Evolutionary conservation across 2,797 vertebrate genomes (phyloP).

Genomic region (Sebastes goodei): DNA sequence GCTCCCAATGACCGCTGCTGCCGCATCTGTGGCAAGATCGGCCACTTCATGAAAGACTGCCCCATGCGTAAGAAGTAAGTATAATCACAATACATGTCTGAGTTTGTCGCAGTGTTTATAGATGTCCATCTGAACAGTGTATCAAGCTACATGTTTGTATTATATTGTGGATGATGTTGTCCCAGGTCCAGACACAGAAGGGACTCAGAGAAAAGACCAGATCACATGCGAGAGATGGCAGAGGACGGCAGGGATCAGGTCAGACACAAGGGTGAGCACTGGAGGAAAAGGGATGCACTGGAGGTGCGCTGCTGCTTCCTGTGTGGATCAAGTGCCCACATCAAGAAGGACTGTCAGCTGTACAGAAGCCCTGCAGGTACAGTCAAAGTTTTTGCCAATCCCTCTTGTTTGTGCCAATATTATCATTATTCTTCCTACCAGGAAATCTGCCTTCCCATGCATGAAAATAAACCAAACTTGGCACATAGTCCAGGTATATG

Average conservation of each 20-base stretch:
- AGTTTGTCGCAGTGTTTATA: not conserved
- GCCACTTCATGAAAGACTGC: constrained; percentile 98
- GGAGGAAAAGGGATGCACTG: constrained; percentile 79
- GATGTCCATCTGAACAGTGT: not conserved
- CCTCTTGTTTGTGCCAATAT: no score
- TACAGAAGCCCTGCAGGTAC: constrained; percentile 88
- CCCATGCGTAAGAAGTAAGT: constrained; percentile 92
- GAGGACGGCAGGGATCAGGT: constrained; percentile 80
- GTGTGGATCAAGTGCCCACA: constrained; percentile 90
- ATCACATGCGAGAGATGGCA: constrained; percentile 61
- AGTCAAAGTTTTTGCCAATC: not conserved
- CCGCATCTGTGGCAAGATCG: constrained; percentile 96
- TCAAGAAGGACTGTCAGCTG: constrained; percentile 93
- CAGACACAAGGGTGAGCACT: constrained; percentile 83
- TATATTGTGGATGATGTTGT: not conserved
- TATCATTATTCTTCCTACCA: not conserved
- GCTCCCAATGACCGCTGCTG: constrained; percentile 97
- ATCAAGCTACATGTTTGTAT: not conserved
- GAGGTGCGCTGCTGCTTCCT: constrained; percentile 93
- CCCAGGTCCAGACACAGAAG: constrained; percentile 82
- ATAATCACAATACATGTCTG: not conserved
- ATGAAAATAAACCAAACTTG: no score
- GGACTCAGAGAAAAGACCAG: constrained; percentile 80
- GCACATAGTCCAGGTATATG: no score
- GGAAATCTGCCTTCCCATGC: no score